Base-by-base conservation (phyloP, 2,888 invertebrate species). In the Nomada goodeniana region DNA sequence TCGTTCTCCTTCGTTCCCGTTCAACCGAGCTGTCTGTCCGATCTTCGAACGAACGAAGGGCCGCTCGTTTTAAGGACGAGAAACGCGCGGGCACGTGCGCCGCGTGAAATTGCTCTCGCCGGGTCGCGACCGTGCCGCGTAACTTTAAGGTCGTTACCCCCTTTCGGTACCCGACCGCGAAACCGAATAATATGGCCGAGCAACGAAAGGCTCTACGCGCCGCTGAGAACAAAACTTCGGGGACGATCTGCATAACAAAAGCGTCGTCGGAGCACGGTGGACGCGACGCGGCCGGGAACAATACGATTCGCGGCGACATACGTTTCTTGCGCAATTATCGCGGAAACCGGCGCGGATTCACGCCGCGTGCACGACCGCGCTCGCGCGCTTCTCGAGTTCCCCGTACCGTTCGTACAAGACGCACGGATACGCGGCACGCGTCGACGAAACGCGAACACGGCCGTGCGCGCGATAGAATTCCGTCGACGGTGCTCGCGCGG, bases 331-430 rank as follows among this genome's bases (percentile, higher is more conserved):
- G 60, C 82, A 78, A 86, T 87, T 88, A 88, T 87, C 88, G 83
- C 52, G 88, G 88, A 83, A 81, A 83, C 69, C 47, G 65, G 53
- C 86, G 78, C 69, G 64, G 84, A 84, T 84, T 88, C 84, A 88
- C 78, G 79, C 65, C 36, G 44, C 63, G 42, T 61, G 71, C 63
- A 36, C 61, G 20, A 9, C 5, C 47, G 29, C 53, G 55, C 57
- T 26, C 36, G 20, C 10, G 26, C 2, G 15, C 47, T 23, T 2
- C 18, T 5, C n/a, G 69, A 11, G 57, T 44, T 18, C 18, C 76
- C 23, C 50, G 26, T 53, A 18, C 36, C 72, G 20, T 3, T 29
- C 65, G 64, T 18, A 76, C 74, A 76, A 86, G 65, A 74, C 64
- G 73, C 44, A 73, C 72, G 52, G 72, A 47, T 65, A 53, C 67